Evolutionary conservation across 2,797 vertebrate species (phyloP).

Genomic region (Ispidina picta): DNA sequence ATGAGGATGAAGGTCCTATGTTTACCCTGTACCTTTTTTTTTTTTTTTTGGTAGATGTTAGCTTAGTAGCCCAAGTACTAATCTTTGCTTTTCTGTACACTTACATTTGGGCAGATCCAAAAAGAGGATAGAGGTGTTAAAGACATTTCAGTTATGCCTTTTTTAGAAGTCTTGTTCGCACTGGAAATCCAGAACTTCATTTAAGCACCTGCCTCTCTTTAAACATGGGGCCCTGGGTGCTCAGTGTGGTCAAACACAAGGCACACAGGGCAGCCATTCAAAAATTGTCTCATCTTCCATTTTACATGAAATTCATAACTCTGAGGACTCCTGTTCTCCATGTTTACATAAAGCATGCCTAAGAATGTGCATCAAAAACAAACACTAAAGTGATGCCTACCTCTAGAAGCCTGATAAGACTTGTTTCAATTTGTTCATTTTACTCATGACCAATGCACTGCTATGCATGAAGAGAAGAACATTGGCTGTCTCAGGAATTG

Average conservation of each 20-base stretch:
- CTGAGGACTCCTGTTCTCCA: not conserved
- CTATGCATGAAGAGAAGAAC: not conserved
- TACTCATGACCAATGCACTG: not conserved
- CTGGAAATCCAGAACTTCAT: not conserved
- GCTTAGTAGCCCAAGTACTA: not conserved
- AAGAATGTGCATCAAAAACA: not conserved
- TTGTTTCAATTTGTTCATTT: not conserved
- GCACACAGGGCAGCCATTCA: not conserved
- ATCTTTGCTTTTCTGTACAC: not conserved
- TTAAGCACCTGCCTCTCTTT: not conserved
- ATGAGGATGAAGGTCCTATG: not conserved
- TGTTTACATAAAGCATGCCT: not conserved
- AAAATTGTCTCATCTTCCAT: not conserved
- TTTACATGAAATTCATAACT: not conserved
- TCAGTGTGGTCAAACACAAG: not conserved
- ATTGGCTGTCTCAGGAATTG: not conserved
- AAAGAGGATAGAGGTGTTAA: not conserved
- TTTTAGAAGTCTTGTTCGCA: not conserved
- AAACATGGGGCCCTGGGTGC: not conserved
- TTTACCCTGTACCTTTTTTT: not conserved
- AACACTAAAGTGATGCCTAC: not conserved
- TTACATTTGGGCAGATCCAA: not conserved
- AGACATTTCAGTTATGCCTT: not conserved
- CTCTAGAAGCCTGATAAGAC: not conserved
- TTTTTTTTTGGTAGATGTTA: not conserved